A percentile compares a stretch with the other conserved stretches of the same genome.
These are phyloP conservation scores for Pseudomyrmex concolor DNA, from an alignment of 1,140 invertebrate species.

Conservation along the genomic window DNA sequence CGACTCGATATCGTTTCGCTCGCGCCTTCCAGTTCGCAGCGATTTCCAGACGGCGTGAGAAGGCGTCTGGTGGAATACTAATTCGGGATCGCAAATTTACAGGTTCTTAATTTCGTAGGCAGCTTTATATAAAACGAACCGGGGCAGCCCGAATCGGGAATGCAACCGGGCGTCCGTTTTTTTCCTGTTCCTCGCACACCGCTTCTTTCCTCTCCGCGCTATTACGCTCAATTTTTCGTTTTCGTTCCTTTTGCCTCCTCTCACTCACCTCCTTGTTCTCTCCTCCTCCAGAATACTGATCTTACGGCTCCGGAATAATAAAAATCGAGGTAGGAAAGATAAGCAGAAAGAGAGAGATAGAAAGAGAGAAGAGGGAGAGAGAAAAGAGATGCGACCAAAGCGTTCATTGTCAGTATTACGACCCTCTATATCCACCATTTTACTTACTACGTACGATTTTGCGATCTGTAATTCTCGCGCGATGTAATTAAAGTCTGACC, in stretches of 20 bases:
- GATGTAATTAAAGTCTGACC: not conserved
- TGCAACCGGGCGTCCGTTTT: conserved; percentile 1
- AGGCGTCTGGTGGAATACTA: conserved; percentile 81
- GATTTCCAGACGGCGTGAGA: conserved; percentile 59
- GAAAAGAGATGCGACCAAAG: conserved; percentile 5
- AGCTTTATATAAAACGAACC: conserved; percentile 80
- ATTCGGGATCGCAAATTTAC: conserved; percentile 82
- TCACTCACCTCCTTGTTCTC: not conserved
- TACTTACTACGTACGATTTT: conserved; percentile 1
- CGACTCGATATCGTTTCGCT: conserved; percentile 33
- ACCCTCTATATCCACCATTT: not conserved
- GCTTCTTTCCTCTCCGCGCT: conserved; percentile 56
- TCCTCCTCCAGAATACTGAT: conserved; percentile 60
- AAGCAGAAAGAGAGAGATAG: too few relatives aligned
- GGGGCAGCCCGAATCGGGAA: conserved; percentile 6
- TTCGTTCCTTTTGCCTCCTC: not conserved
- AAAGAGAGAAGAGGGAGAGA: too few relatives aligned
- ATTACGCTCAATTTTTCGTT: conserved; percentile 32
- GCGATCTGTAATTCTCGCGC: not conserved
- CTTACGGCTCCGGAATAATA: conserved; percentile 60
- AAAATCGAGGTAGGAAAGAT: conserved; percentile 55
- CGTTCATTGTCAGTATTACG: conserved; percentile 5
- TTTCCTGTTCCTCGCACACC: too few relatives aligned
- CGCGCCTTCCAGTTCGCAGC: conserved; percentile 47
- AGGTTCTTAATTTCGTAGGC: conserved; percentile 81